These are phyloP conservation scores for Pycnomerus fuliginosus DNA, from an alignment of 2,888 invertebrate genomes.

Conservation along the genomic window DNA sequence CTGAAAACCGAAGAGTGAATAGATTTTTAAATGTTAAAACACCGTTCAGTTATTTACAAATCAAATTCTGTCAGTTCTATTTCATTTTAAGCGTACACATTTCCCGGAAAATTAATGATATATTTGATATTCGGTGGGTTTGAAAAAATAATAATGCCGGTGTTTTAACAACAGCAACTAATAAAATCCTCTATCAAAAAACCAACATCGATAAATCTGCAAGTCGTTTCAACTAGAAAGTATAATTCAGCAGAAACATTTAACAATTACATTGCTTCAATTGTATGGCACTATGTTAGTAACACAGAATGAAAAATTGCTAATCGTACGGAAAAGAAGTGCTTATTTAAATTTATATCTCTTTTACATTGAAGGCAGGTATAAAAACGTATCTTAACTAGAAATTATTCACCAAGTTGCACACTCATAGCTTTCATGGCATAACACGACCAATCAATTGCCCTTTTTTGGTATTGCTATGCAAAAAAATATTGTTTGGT, in stretches of 20 bases:
- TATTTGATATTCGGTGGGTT: constrained; percentile 6
- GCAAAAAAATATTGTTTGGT: constrained; percentile 39
- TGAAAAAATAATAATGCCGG: constrained; percentile 27
- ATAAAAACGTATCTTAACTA: constrained; percentile 13
- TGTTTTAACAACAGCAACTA: constrained; percentile 37
- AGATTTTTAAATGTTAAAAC: constrained; percentile 36
- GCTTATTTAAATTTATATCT: constrained; percentile 5
- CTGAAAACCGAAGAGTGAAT: constrained; percentile 32
- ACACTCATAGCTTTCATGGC: constrained; percentile 33
- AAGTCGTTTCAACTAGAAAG: constrained; percentile 19
- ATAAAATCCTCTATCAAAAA: constrained; percentile 5
- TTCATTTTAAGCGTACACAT: constrained; percentile 35
- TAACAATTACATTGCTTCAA: constrained; percentile 39
- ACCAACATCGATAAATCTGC: not conserved
- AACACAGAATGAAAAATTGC: constrained; percentile 28
- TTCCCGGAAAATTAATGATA: constrained; percentile 30
- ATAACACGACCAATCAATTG: constrained; percentile 28
- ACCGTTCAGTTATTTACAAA: constrained; percentile 30
- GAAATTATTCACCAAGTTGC: constrained; percentile 29
- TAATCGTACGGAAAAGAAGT: constrained; percentile 9
- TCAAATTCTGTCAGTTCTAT: constrained; percentile 20
- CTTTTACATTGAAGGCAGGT: constrained; percentile 16
- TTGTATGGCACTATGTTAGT: constrained; percentile 31
- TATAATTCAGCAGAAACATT: constrained; percentile 34
- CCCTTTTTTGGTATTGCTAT: constrained; percentile 25